Evolutionary conservation across 2,113 vertebrate species (phyloP), one percentile per base, ranked within the genome.

Genomic region (Grammomys dolichurus): DNA sequence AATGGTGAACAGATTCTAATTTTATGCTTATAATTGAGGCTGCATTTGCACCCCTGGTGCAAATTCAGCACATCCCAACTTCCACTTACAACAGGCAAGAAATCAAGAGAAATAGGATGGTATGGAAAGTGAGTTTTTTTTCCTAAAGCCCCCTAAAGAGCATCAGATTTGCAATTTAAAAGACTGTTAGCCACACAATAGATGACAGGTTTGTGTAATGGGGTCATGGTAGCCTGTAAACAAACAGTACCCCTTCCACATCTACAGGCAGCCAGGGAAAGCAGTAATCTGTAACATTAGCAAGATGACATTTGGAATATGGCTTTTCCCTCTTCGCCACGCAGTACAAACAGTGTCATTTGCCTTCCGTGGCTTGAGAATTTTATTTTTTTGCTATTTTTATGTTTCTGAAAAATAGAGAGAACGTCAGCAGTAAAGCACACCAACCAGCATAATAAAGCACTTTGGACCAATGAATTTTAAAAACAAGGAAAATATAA

Each of bases 1-100:
- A 99, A 99, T 99, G 99, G 99, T 98, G 98, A 99, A 99, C 98
- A 99, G 99, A 99, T 99, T 99, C 98, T 99, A 99, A 99, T 99
- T 99, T 99, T 99, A 99, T 99, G 99, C 99, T 99, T 99, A 99
- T 99, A 99, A 99, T 99, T 99, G 99, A 99, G 98, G 98, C 98
- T 98, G 99, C 98, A 98, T 99, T 99, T 99, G 98, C 98, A 99
- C 99, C 98, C 99, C 98, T 97, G 98, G 98, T 99, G 99, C 99
- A 99, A 99, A 99, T 99, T 99, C 99, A 99, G 99, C 99, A 99
- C 98, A 99, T 99, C 99, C 98, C 98, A 98, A 98, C 98, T 98
- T 99, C 98, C 98, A 98, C 98, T 98, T 98, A 98, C 97, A 98
- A 98, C 97, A 98, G 98, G 97, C 98, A 98, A 98, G 98, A 99